These are phyloP conservation scores for Platichthys stellatus DNA, from an alignment of 2,113 vertebrate species.

Conservation along the genomic window DNA sequence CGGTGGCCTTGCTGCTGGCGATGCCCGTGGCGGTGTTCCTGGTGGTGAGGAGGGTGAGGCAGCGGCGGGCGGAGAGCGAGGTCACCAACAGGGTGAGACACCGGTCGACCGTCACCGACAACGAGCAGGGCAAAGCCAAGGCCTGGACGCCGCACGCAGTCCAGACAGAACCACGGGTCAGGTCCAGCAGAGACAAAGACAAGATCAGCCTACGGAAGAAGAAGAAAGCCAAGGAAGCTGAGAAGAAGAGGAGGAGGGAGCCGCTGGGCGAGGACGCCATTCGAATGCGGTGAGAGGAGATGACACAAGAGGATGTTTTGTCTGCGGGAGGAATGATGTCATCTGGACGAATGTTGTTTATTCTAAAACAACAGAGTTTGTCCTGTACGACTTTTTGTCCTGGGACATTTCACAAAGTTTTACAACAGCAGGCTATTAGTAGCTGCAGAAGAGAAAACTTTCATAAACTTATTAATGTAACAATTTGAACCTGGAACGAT, in stretches of 20 bases:
- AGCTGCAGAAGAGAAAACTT: background rate
- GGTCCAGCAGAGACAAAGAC: constrained; percentile 69
- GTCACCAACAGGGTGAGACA: constrained; percentile 52
- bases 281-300: constrained; percentile 83
- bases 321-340: constrained; percentile 29
- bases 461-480: too few species aligned
- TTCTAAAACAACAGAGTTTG: constrained; percentile 6
- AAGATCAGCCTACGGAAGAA: constrained; percentile 76
- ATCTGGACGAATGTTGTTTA: background rate
- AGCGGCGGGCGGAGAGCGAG: constrained; percentile 65
- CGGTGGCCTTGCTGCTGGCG: constrained; percentile 69
- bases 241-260: constrained; percentile 84
- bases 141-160: constrained; percentile 46
- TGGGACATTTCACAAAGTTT: background rate
- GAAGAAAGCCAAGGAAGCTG: constrained; percentile 81
- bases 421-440: background rate
- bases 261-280: constrained; percentile 91
- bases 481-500: background rate
- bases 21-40: constrained; percentile 74
- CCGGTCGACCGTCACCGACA: constrained; percentile 54
- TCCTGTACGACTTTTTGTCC: background rate
- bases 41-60: constrained; percentile 79
- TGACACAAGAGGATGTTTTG: constrained; percentile 36
- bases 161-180: constrained; percentile 62
- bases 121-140: constrained; percentile 55